Conservation (phyloP, 2,888 invertebrate species). For the Drosophila niveifrons region DNA sequence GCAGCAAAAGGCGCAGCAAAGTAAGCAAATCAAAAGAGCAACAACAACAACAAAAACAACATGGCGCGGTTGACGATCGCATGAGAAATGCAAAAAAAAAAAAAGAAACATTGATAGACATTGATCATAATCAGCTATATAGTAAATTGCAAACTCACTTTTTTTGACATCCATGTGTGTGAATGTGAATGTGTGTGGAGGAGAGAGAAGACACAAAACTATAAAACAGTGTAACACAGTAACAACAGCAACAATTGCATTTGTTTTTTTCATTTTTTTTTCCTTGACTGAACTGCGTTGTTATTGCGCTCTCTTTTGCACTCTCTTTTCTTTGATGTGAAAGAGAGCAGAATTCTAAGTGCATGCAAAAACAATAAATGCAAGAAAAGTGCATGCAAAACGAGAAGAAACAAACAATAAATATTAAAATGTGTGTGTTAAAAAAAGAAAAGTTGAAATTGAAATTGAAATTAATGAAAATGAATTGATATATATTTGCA, state of each 20-base stretch:
- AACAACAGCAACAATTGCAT: conserved; percentile 25
- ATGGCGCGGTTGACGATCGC: conserved; percentile 25
- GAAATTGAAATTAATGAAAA: conserved; percentile 19
- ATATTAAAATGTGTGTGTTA: conserved; percentile 9
- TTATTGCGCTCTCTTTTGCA: not conserved
- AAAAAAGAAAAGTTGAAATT: conserved; percentile 8
- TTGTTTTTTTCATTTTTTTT: not conserved
- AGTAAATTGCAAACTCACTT: not conserved
- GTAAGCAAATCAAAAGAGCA: conserved; percentile 56
- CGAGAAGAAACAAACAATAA: not conserved
- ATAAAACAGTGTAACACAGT: conserved; percentile 22
- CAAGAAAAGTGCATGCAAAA: conserved; percentile 16
- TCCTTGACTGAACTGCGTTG: not conserved
- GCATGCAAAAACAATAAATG: not conserved
- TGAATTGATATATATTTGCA: conserved; percentile 57
- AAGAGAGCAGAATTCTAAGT: not conserved
- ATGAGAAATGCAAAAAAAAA: not conserved
- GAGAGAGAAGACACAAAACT: conserved; percentile 23
- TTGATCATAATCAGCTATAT: conserved; percentile 9
- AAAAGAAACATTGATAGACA: conserved; percentile 5
- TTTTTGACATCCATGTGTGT: conserved; percentile 14
- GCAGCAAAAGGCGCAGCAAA: conserved; percentile 74
- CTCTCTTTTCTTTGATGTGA: too few relatives aligned
- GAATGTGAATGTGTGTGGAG: conserved; percentile 2
- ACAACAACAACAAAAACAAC: conserved; percentile 24